Evolutionary conservation across 2,888 invertebrate species (phyloP).

Genomic region (Syrista parreyssii): DNA sequence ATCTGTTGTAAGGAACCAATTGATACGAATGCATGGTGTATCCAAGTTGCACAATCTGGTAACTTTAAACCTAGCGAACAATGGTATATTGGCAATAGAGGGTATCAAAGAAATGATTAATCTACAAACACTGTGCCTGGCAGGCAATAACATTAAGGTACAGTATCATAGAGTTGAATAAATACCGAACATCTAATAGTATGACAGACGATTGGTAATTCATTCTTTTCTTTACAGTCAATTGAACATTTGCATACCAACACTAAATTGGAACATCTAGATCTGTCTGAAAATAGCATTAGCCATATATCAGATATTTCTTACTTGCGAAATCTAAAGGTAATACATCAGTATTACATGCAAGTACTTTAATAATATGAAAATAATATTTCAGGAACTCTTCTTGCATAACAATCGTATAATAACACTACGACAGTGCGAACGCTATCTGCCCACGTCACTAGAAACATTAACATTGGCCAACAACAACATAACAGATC

Average conservation of each 20-base stretch:
- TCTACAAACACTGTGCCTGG: constrained; percentile 83
- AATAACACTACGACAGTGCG: constrained; percentile 83
- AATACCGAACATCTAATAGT: neutral
- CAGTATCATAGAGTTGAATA: constrained; percentile 13
- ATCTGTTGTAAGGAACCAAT: constrained; percentile 85
- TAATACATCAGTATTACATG: constrained; percentile 58
- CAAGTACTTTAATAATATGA: neutral
- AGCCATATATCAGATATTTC: constrained; percentile 87
- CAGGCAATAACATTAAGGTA: constrained; percentile 91
- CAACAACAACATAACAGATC: constrained; percentile 85
- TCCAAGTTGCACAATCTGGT: constrained; percentile 83
- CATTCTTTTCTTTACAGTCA: constrained; percentile 67
- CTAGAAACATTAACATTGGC: constrained; percentile 82
- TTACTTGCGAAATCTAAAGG: constrained; percentile 84
- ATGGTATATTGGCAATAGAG: constrained; percentile 89
- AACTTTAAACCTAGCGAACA: constrained; percentile 85
- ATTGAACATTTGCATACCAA: constrained; percentile 90
- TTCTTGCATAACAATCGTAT: constrained; percentile 89
- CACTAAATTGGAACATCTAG: constrained; percentile 82
- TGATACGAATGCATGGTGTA: constrained; percentile 89
- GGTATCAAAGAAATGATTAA: constrained; percentile 87
- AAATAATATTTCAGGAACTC: constrained; percentile 74
- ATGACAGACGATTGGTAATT: constrained; percentile 4
- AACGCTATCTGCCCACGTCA: constrained; percentile 82
- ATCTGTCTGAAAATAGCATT: constrained; percentile 91